These are phyloP conservation scores for Bothrops alternatus DNA, from an alignment of 2,797 vertebrate genomes.

Conservation along the genomic window DNA sequence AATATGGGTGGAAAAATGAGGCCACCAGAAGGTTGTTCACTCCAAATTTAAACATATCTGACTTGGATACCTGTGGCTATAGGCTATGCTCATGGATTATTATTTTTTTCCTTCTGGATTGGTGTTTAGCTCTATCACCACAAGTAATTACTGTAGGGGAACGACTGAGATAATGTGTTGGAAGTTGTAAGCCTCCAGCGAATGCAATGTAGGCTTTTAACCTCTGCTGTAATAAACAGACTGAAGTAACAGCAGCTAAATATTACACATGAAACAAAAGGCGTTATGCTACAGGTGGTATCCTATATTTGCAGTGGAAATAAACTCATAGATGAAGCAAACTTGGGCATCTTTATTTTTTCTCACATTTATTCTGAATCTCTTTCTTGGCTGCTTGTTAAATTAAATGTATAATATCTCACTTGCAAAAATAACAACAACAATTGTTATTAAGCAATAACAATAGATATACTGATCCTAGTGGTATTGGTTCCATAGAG, in stretches of 20 bases:
- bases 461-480: not conserved
- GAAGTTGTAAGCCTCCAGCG: not conserved
- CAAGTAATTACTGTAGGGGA: not conserved
- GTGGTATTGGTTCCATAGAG: not conserved
- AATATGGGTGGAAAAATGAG: conserved; percentile 46
- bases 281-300: not conserved
- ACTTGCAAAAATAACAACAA: not conserved
- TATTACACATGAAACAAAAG: not conserved
- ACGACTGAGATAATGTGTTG: not conserved
- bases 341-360: not conserved
- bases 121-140: not conserved
- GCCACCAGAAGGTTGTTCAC: not conserved
- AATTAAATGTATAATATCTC: not conserved
- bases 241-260: not conserved
- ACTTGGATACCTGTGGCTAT: not conserved
- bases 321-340: not conserved
- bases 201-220: not conserved
- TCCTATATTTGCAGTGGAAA: not conserved
- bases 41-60: not conserved
- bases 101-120: not conserved
- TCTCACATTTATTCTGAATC: not conserved
- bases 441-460: not conserved
- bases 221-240: not conserved
- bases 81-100: not conserved
- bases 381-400: not conserved